These are phyloP conservation scores for Lochmaea capreae DNA, from an alignment of 2,888 invertebrate genomes.

Conservation along the genomic window DNA sequence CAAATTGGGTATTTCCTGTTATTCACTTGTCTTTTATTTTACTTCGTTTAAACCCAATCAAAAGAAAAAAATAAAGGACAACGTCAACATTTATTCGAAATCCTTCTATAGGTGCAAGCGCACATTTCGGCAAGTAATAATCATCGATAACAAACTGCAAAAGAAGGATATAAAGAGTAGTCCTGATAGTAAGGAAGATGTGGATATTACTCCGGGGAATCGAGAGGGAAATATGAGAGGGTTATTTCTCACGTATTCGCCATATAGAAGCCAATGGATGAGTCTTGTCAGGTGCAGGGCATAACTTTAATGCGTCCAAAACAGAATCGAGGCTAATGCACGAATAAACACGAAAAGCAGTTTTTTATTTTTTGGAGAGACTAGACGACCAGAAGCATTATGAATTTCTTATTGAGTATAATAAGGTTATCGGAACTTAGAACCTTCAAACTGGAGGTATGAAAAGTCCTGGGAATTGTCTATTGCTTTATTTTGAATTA, in stretches of 20 bases:
- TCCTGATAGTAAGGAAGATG: conserved; percentile 58
- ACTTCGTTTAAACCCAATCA: not conserved
- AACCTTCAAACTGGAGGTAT: too few relatives aligned
- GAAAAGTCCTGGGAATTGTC: too few relatives aligned
- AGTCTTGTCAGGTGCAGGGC: conserved; percentile 58
- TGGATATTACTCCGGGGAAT: conserved; percentile 63
- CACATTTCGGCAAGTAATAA: conserved; percentile 61
- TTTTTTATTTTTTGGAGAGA: not conserved
- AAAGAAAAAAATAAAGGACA: conserved; percentile 26
- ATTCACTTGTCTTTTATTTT: not conserved
- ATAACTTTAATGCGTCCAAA: conserved; percentile 57
- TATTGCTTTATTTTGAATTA: too few relatives aligned
- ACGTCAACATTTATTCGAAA: conserved; percentile 43
- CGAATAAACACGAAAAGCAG: not conserved
- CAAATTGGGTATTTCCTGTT: not conserved
- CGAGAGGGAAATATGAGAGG: conserved; percentile 60
- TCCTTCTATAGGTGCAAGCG: conserved; percentile 34
- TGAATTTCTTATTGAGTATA: too few relatives aligned
- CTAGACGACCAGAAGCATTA: not conserved
- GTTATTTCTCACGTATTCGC: conserved; percentile 60
- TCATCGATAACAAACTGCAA: conserved; percentile 61
- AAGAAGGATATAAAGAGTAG: conserved; percentile 58
- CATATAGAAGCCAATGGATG: conserved; percentile 61
- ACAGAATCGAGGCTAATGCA: conserved; percentile 34
- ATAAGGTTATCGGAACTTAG: too few relatives aligned